A percentile compares a stretch with the other conserved stretches of the same genome.
phyloP scores from a whole-genome alignment of 2,888 invertebrate species.

The Alloscopus bannaensis region DNA sequence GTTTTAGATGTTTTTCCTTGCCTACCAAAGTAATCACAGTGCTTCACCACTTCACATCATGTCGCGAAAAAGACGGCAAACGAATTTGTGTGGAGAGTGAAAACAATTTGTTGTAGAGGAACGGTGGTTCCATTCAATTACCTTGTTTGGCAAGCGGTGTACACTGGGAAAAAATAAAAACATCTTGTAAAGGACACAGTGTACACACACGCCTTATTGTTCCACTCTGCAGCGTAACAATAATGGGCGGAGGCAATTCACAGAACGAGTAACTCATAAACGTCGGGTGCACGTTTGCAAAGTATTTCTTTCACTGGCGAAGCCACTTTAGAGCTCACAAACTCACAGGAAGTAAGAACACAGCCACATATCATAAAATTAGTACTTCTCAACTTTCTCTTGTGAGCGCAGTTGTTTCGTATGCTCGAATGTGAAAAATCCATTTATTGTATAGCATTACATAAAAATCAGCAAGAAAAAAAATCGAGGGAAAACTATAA shows the following conservation, averaged over 20 bases:
- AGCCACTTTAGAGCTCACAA: neutral
- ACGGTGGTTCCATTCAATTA: neutral
- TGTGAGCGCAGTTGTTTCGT: constrained; percentile 27
- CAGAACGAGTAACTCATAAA: constrained; percentile 33
- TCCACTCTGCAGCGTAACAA: constrained; percentile 4
- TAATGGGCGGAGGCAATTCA: constrained; percentile 40
- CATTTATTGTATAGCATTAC: constrained; percentile 27
- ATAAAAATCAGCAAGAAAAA: constrained; percentile 23
- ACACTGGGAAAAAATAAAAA: too few relatives aligned
- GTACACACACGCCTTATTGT: neutral
- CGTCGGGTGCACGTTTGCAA: constrained; percentile 47
- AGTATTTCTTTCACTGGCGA: neutral
- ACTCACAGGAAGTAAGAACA: neutral
- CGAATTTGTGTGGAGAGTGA: neutral
- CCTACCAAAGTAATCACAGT: too few relatives aligned
- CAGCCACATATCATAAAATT: constrained; percentile 50
- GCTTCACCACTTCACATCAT: too few relatives aligned
- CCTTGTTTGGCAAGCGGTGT: too few relatives aligned
- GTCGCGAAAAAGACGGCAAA: too few relatives aligned
- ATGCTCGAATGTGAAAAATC: constrained; percentile 22
- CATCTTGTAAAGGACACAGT: too few relatives aligned
- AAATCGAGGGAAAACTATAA: constrained; percentile 18
- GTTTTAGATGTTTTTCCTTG: neutral
- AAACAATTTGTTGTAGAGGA: neutral
- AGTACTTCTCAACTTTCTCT: constrained; percentile 35